Conservation (phyloP, 1,140 invertebrate genomes). For the Chrysomallon squamiferum region DNA sequence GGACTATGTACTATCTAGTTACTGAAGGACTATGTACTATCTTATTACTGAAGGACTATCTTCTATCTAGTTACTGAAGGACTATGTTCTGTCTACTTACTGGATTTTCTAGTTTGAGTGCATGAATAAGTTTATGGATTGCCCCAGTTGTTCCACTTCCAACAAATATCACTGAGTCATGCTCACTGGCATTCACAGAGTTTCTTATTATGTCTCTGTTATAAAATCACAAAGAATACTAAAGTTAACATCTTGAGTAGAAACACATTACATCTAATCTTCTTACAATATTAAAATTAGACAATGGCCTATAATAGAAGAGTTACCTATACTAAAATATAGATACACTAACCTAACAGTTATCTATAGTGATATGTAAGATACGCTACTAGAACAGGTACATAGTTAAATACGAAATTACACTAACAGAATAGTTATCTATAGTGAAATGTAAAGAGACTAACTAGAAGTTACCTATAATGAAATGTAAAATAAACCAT, state of each 20-base stretch:
- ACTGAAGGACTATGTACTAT: too few relatives aligned
- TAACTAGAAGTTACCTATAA: too few relatives aligned
- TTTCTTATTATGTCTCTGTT: slow-evolving; percentile 82
- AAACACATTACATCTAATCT: background rate
- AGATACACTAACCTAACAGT: background rate
- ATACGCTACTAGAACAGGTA: too few relatives aligned
- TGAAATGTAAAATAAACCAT: too few relatives aligned
- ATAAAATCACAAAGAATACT: background rate
- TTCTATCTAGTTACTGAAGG: too few relatives aligned
- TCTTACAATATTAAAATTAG: background rate
- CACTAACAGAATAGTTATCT: background rate
- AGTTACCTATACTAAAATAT: background rate
- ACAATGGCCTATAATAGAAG: too few relatives aligned
- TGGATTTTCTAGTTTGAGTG: slow-evolving; percentile 69
- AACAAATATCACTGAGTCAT: slow-evolving; percentile 84
- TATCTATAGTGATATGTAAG: background rate
- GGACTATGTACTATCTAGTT: too few relatives aligned
- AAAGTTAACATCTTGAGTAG: background rate
- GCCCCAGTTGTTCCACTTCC: slow-evolving; percentile 78
- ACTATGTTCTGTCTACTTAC: slow-evolving; percentile 29
- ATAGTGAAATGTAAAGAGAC: too few relatives aligned
- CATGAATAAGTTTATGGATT: slow-evolving; percentile 74
- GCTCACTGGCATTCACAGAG: slow-evolving; percentile 79
- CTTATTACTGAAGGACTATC: too few relatives aligned
- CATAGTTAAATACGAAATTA: too few relatives aligned